Evolutionary conservation across 2,888 invertebrate genomes (phyloP).

Genomic region (Xylophagus ater): DNA sequence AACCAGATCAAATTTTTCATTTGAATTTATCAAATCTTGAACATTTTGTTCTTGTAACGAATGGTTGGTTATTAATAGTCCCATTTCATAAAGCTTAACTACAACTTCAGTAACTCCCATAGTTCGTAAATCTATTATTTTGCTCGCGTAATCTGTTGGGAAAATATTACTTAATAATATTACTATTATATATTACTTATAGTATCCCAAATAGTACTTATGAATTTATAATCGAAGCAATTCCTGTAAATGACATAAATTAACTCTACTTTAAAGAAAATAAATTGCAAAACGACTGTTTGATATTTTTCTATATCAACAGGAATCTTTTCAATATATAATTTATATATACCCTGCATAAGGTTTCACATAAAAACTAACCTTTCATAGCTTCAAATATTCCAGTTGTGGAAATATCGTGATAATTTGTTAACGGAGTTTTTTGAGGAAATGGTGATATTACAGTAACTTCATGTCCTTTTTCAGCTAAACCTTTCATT

Average conservation of each 20-base stretch:
- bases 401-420: conserved; percentile 21
- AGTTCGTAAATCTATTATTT: neutral
- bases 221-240: too few relatives aligned
- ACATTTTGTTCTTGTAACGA: conserved; percentile 24
- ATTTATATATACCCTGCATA: too few relatives aligned
- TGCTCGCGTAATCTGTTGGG: too few relatives aligned
- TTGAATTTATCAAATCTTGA: conserved; percentile 21
- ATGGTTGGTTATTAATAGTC: conserved; percentile 22
- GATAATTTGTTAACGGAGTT: conserved; percentile 24
- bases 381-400: conserved; percentile 9
- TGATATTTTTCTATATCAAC: too few relatives aligned
- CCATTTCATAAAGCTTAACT: conserved; percentile 19
- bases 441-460: conserved; percentile 29
- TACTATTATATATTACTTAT: too few relatives aligned
- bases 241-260: too few relatives aligned
- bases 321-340: too few relatives aligned
- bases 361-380: conserved; percentile 12
- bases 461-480: conserved; percentile 35
- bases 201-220: too few relatives aligned
- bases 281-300: too few relatives aligned
- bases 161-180: too few relatives aligned
- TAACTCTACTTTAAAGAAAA: too few relatives aligned
- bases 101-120: neutral
- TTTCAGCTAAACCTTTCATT: conserved; percentile 28
- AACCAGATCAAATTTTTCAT: too few relatives aligned